These are phyloP conservation scores for Antedon bifida DNA, from an alignment of 35 echinoderm and acorn worm genomes.

Conservation along the genomic window DNA sequence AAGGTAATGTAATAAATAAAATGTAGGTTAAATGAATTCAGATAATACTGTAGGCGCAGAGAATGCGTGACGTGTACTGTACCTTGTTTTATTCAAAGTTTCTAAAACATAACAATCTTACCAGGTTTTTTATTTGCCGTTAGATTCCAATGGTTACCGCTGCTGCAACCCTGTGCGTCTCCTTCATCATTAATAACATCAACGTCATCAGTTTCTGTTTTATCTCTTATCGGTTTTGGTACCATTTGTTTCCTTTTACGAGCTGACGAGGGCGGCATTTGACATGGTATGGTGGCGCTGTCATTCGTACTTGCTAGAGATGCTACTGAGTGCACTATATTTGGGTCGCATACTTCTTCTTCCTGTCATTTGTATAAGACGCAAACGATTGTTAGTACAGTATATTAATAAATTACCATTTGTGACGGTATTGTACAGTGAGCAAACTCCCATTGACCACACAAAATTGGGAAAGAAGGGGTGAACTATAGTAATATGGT, in stretches of 20 bases:
- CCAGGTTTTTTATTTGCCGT: background rate
- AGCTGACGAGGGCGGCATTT: background rate
- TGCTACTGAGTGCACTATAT: background rate
- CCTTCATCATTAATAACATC: background rate
- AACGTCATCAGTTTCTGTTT: background rate
- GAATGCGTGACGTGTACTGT: no score
- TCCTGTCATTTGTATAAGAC: no score
- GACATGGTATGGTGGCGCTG: background rate
- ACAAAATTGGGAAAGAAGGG: no score
- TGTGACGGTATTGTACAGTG: no score
- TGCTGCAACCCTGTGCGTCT: background rate
- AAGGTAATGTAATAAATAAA: no score
- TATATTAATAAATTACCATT: no score
- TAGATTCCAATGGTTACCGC: background rate
- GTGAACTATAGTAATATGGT: no score
- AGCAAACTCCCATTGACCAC: no score
- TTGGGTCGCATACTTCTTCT: background rate
- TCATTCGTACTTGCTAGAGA: background rate
- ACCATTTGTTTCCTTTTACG: background rate
- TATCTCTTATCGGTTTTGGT: background rate
- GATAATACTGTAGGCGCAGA: no score
- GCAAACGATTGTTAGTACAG: no score
- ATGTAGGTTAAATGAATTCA: no score
- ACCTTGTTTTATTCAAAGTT: no score
- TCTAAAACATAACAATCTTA: background rate